Evolutionary conservation across 2,113 vertebrate species (phyloP).

Genomic region (Vidua macroura): DNA sequence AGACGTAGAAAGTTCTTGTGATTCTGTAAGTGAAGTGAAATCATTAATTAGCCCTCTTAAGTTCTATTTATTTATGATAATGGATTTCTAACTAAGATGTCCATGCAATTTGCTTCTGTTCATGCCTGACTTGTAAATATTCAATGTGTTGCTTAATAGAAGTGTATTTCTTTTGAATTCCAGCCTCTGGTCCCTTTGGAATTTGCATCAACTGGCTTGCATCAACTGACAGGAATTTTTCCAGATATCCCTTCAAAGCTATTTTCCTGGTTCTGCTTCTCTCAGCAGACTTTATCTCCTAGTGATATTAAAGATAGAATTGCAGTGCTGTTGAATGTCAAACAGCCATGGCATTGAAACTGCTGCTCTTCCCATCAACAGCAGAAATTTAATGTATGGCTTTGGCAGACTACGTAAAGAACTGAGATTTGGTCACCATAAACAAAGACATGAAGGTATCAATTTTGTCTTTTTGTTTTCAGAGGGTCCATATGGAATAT

Average conservation of each 20-base stretch:
- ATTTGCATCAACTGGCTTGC: not conserved
- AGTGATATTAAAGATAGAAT: not conserved
- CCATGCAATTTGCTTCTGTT: not conserved
- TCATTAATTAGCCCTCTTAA: not conserved
- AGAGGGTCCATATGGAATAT: constrained; percentile 97
- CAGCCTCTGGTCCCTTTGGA: constrained; percentile 23
- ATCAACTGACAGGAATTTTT: constrained; percentile 14
- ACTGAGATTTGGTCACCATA: not conserved
- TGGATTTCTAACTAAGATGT: not conserved
- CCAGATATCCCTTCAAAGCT: not conserved
- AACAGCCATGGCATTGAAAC: not conserved
- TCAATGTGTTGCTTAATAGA: not conserved
- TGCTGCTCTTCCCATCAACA: not conserved
- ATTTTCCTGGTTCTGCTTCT: constrained; percentile 10
- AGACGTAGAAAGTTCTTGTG: not conserved
- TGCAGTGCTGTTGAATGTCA: not conserved
- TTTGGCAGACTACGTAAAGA: not conserved
- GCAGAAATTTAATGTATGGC: not conserved
- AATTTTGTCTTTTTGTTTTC: constrained; percentile 59
- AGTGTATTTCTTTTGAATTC: constrained; percentile 18
- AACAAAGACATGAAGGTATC: constrained; percentile 7
- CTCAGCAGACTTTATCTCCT: constrained; percentile 3
- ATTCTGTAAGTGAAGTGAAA: not conserved
- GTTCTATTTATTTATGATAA: not conserved
- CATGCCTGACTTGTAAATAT: not conserved